Base-by-base conservation (phyloP, 2,797 vertebrate genomes). In the Paedocypris micromegethes region DNA sequence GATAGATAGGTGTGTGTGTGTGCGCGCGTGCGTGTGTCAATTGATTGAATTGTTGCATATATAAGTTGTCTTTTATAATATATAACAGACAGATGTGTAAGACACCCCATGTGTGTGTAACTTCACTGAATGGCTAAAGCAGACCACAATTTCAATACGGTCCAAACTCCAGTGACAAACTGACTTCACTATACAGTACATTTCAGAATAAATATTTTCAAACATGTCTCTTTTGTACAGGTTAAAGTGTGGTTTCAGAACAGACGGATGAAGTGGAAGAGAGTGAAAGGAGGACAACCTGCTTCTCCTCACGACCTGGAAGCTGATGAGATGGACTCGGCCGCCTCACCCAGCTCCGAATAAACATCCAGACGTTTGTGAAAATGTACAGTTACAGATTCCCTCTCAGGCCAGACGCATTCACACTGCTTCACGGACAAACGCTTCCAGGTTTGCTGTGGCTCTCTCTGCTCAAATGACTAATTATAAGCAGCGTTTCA, bases 221-320 rank as follows among this genome's bases (percentile, higher is more conserved):
- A 67, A 38, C 5, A 78, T 76, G 5, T 54, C 3, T 76, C 7
- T 58, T 56, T 53, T 2, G 5, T 37, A 3, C 83, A 98, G 96
- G 96, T 98, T 67, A 98, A 98, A 83, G 96, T 98, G 4, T 98
- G 96, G 96, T 98, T 98, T 77, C 96, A 98, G 80, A 98, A 98
- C 90, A 86, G 96, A 83, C 90, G 96, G 78, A 98, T 98, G 96
- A 98, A 98, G 82, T 98, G 96, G 96, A 98, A 98, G 82, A 87
- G 96, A 1, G 94, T 98, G 55, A 98, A 97, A 82, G 93, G 96
- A 1, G 94, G 94, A 53, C 94, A 95, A 39, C 91, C 92, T 0
- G 82, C 88, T 62, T 96, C 93, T 4, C 92, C 94, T 2, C 92
- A 88, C 0, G 91, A 93, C 72, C 90, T 89, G 40, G 93, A 96